Base-by-base conservation (phyloP, 53 echinoderm and acorn worm genomes). In the Echinometra lucunter region DNA sequence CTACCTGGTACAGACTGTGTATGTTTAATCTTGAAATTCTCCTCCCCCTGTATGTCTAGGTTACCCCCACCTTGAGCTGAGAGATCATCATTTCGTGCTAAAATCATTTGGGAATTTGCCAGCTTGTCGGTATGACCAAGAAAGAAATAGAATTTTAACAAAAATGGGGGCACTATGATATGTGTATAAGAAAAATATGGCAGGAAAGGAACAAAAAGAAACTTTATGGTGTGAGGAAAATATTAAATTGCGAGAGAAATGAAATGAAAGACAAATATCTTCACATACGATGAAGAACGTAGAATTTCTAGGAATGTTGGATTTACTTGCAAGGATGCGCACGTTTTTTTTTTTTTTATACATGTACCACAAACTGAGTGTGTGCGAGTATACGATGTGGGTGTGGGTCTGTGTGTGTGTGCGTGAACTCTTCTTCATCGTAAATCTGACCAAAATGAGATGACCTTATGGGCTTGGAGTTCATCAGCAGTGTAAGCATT, bases 401-500 rank as follows among this genome's bases (percentile, higher is more conserved):
- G 85, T 85, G 85, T 85, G 87, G 5, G 53, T 27, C n/a, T n/a
- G 91, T 45, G 91, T 67, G 69, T 9, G 32, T 91, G 91, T 28
- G 91, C 63, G 69, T 28, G 91, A 4, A 28, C 44, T 45, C 63
- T 45, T 69, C 28, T 89, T 57, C 89, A 67, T 70, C 67, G 91
- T 91, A 91, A 67, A 66, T 91, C 69, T 67, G 91, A 91, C 44
- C 91, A 4, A 45, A 67, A 45, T 67, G 45, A 66, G 60, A 12
- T 66, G 60, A 58, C 66, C 66, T 30, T 37, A 63, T 57, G 35
- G 56, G 92, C 49, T 53, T 37, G 17, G 91, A 78, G 92, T 74
- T 92, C 92, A 60, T 32, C 92, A n/a, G 27, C 55, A 78, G 57
- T 55, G 92, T 92, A 92, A 92, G 92, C 92, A 92, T 75, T 78